phyloP scores from a whole-genome alignment of 2,888 invertebrate genomes.

The Drosophila prostipennis region DNA sequence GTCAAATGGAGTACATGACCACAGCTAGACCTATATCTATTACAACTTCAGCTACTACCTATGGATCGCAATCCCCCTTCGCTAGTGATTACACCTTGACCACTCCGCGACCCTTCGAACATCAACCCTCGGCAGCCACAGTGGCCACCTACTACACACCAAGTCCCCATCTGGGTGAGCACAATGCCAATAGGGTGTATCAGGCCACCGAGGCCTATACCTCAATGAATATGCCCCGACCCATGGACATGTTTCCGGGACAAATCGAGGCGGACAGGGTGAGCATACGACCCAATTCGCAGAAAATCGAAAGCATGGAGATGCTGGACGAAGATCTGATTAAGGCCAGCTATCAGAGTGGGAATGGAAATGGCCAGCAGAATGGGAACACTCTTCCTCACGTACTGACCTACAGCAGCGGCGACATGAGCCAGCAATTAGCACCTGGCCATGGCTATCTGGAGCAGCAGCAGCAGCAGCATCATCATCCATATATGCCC shows the following conservation, averaged over 20 bases:
- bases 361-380: slow-evolving; percentile 53
- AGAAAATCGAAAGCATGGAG: slow-evolving; percentile 81
- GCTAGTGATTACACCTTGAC: slow-evolving; percentile 61
- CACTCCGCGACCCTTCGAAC: slow-evolving; percentile 65
- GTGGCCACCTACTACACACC: slow-evolving; percentile 80
- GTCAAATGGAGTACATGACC: slow-evolving; percentile 59
- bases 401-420: slow-evolving; percentile 72
- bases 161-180: slow-evolving; percentile 81
- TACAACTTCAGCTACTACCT: slow-evolving; percentile 53
- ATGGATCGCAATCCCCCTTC: slow-evolving; percentile 63
- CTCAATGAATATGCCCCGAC: slow-evolving; percentile 60
- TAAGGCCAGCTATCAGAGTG: slow-evolving; percentile 56
- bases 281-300: slow-evolving; percentile 80
- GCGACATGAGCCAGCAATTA: slow-evolving; percentile 72
- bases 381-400: slow-evolving; percentile 55
- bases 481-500: slow-evolving; percentile 57
- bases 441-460: slow-evolving; percentile 55
- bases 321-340: slow-evolving; percentile 60
- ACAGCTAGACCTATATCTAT: slow-evolving; percentile 60
- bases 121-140: slow-evolving; percentile 68
- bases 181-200: slow-evolving; percentile 81
- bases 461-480: slow-evolving; percentile 50
- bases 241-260: slow-evolving; percentile 64
- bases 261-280: slow-evolving; percentile 71
- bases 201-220: slow-evolving; percentile 75